These are phyloP conservation scores for Sitophilus oryzae DNA, from an alignment of 1,140 invertebrate species.

Conservation along the genomic window DNA sequence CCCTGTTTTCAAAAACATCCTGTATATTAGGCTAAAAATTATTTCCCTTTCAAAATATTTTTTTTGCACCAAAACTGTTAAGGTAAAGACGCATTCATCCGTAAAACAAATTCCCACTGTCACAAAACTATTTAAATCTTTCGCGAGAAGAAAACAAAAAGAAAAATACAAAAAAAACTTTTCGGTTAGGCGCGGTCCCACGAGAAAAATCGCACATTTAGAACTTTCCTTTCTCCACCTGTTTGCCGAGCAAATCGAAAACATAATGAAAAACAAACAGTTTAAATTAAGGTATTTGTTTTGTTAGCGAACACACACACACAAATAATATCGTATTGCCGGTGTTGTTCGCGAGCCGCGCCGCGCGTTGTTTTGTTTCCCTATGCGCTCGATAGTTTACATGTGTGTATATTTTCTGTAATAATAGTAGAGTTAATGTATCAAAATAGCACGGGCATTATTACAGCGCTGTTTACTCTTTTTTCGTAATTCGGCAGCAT, in stretches of 20 bases:
- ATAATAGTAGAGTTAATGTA: background rate
- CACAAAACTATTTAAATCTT: background rate
- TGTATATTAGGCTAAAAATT: too few species aligned
- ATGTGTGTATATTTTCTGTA: background rate
- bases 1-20: too few species aligned
- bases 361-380: too few species aligned
- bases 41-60: too few species aligned
- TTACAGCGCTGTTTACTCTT: too few species aligned
- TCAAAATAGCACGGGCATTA: background rate
- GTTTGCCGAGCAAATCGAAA: conserved; percentile 25
- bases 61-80: too few species aligned
- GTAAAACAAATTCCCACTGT: too few species aligned
- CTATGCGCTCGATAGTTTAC: background rate
- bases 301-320: conserved; percentile 11
- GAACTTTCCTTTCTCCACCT: background rate
- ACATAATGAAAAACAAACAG: conserved; percentile 24
- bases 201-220: background rate
- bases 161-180: background rate
- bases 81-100: too few species aligned
- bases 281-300: conserved; percentile 19
- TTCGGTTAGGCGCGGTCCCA: too few species aligned
- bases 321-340: too few species aligned
- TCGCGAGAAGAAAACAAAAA: background rate
- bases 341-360: too few species aligned
- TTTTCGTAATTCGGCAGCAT: too few species aligned